phyloP scores from a whole-genome alignment of 2,797 vertebrate species.

The Aulostomus chinensis region DNA sequence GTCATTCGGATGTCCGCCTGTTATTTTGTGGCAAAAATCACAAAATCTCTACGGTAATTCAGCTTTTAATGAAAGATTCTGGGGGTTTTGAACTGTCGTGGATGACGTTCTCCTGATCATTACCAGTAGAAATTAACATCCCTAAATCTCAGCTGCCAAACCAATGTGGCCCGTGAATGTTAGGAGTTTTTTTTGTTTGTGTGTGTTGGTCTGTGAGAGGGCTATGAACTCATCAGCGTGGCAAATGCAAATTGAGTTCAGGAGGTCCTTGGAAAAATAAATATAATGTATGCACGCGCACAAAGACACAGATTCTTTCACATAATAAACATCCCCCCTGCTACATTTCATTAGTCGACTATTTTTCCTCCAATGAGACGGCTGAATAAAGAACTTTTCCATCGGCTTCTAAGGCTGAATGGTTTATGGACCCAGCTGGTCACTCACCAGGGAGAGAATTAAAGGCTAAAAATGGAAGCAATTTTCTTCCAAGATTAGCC shows the following conservation, averaged over 20 bases:
- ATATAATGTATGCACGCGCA: neutral
- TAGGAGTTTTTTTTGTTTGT: neutral
- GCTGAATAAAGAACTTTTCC: constrained; percentile 46
- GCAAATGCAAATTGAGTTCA: constrained; percentile 32
- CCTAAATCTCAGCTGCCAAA: constrained; percentile 1
- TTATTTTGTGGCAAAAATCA: constrained; percentile 21
- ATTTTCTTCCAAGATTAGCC: constrained; percentile 74
- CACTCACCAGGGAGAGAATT: constrained; percentile 68
- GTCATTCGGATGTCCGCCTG: constrained; percentile 32
- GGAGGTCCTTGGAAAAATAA: constrained; percentile 17
- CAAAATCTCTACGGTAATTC: constrained; percentile 8
- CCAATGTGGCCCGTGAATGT: constrained; percentile 2
- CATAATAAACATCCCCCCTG: constrained; percentile 6
- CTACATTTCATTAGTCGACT: constrained; percentile 37
- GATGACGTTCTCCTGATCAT: constrained; percentile 27
- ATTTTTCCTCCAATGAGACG: constrained; percentile 38
- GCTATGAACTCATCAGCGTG: constrained; percentile 23
- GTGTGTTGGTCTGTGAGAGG: constrained; percentile 29
- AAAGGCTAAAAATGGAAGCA: constrained; percentile 76
- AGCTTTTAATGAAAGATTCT: constrained; percentile 11
- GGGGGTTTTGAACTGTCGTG: constrained; percentile 14
- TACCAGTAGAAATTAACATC: constrained; percentile 36
- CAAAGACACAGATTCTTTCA: neutral
- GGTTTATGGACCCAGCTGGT: constrained; percentile 62
- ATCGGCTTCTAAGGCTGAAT: constrained; percentile 44